Base-by-base conservation (phyloP, 37 sponge, comb jelly and placozoan genomes). In the Halichondria panicea region DNA sequence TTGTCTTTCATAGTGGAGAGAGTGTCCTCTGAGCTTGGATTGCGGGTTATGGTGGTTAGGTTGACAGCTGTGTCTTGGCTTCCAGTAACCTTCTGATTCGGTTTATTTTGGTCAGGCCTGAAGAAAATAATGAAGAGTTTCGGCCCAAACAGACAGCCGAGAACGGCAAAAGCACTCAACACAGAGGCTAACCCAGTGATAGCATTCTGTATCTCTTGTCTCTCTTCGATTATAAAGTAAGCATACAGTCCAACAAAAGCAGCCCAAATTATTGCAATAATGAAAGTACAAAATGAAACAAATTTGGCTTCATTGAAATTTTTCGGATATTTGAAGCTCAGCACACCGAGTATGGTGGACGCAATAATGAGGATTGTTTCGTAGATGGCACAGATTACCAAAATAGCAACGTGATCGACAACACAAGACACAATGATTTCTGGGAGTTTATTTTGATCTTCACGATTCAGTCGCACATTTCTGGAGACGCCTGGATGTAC, bases 271-370 rank as follows among this genome's bases (percentile, higher is more conserved):
- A 87, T 67, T 21, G 84, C 65, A 11, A 88, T 33, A 28, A 82
- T 56, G 43, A 92, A 74, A 0, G 88, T 72, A 15, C 88, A 70
- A 46, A 84, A 87, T 30, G 82, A 48, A 37, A 92, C 65, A 38
- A 88, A 77, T 43, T 77, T 78, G 0, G 88, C 84, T 68, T 92
- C 93, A 41, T 88, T 87, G 78, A 87, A 92, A 52, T 92, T 92
- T 36, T 76, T 77, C 0, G 93, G 93, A 69, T 79, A 92, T 1
- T 70, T 68, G 38, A 86, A 78, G 31, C 88, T 92, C 21, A 83
- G 36, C 38, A 30, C 68, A 11, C 84, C 93, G 7, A 92, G 75
- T 22, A 80, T 72, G 22, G 82, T 87, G 62, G 75, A 74, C 11
- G 64, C 71, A 21, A 71, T 46, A 25, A 92, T 79, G 36, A 92